phyloP scores from a whole-genome alignment of 92 coral and sea anemone genomes.

The Porites lobata region DNA sequence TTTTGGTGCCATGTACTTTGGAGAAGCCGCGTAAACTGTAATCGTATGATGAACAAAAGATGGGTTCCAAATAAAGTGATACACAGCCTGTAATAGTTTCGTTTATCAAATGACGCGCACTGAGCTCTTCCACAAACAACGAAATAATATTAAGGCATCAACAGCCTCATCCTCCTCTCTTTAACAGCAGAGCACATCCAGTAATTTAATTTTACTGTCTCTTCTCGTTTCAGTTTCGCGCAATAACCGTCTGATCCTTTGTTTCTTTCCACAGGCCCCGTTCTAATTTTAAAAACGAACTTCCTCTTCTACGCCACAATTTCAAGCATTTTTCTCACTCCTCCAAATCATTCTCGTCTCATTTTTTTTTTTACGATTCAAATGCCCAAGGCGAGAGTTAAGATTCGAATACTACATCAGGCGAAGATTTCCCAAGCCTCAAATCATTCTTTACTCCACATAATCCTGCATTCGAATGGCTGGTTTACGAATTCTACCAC shows the following conservation, averaged over 20 bases:
- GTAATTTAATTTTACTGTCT: too few relatives aligned
- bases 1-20: too few relatives aligned
- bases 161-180: neutral
- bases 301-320: too few relatives aligned
- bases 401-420: neutral
- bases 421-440: neutral
- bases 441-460: constrained; percentile 64
- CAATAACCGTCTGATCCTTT: neutral
- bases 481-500: constrained; percentile 96
- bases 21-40: too few relatives aligned
- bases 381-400: neutral
- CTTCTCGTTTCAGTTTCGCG: neutral
- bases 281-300: neutral
- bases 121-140: too few relatives aligned
- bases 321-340: too few relatives aligned
- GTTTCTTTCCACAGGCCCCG: neutral
- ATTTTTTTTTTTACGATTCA: neutral
- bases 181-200: neutral
- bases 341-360: too few relatives aligned
- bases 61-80: neutral
- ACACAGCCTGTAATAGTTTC: neutral
- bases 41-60: too few relatives aligned
- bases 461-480: constrained; percentile 95
- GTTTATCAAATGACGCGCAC: neutral
- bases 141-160: neutral